phyloP scores from a whole-genome alignment of 2,888 invertebrate species.

The Gortyna flavago region DNA sequence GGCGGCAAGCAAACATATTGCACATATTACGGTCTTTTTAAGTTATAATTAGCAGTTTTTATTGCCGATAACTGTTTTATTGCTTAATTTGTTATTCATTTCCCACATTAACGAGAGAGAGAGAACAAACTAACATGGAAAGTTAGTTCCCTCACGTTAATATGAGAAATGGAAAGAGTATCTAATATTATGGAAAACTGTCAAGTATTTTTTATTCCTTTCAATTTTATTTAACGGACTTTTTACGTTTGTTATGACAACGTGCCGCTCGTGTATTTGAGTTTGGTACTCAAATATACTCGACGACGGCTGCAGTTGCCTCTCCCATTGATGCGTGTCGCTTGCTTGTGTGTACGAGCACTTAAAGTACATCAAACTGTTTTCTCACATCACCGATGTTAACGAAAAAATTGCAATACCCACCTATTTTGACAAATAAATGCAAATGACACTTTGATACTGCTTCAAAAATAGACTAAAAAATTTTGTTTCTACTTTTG shows the following conservation, averaged over 20 bases:
- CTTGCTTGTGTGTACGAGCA: neutral
- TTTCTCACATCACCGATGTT: neutral
- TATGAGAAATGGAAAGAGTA: neutral
- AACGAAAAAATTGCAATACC: neutral
- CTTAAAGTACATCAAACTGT: neutral
- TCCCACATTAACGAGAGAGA: neutral
- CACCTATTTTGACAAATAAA: neutral
- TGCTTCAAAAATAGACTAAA: neutral
- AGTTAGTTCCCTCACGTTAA: too few species aligned
- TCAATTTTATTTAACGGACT: neutral
- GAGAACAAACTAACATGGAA: too few species aligned
- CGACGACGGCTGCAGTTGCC: too few species aligned
- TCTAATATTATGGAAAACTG: neutral
- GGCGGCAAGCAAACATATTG: neutral
- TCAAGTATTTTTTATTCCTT: neutral
- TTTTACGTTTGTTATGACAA: neutral
- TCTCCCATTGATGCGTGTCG: too few species aligned
- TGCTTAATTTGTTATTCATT: neutral
- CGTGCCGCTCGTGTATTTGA: too few species aligned
- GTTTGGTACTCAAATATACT: too few species aligned
- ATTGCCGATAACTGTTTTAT: slow-evolving; percentile 8
- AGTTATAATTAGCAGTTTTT: slow-evolving; percentile 4
- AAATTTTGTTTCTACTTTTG: slow-evolving; percentile 1
- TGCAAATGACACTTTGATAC: neutral
- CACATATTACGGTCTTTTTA: slow-evolving; percentile 14